Conservation (phyloP, 2,113 vertebrate genomes). For the Psilopsiagon aymara region DNA sequence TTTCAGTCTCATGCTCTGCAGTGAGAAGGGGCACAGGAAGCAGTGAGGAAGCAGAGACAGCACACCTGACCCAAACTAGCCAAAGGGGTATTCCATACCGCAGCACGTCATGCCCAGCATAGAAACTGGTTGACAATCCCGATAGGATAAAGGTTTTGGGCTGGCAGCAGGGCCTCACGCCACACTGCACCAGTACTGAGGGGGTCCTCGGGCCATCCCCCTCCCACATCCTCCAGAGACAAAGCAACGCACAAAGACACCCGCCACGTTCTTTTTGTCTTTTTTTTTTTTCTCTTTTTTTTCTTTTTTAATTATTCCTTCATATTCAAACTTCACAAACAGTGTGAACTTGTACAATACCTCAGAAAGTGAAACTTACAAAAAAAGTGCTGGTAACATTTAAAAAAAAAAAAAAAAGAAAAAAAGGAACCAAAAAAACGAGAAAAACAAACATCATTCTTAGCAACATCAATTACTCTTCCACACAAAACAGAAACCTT, state of each 20-base stretch:
- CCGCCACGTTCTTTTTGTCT: slow-evolving; percentile 63
- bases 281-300: slow-evolving; percentile 13
- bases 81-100: neutral
- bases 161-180: neutral
- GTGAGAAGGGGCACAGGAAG: neutral
- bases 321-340: slow-evolving; percentile 92
- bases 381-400: slow-evolving; percentile 90
- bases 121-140: neutral
- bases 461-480: slow-evolving; percentile 91
- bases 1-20: neutral
- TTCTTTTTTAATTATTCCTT: slow-evolving; percentile 86
- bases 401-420: slow-evolving; percentile 78
- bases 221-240: neutral
- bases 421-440: slow-evolving; percentile 70
- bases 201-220: too few relatives aligned
- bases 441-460: slow-evolving; percentile 87
- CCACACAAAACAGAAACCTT: slow-evolving; percentile 90
- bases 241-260: slow-evolving; percentile 54
- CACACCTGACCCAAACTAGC: neutral
- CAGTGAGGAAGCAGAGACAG: neutral
- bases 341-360: slow-evolving; percentile 91
- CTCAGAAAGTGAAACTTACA: slow-evolving; percentile 89
- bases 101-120: neutral
- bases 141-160: rapidly evolving
- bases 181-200: rapidly evolving